Conservation (phyloP, 2,888 invertebrate genomes). For the Tetragonula carbonaria region DNA sequence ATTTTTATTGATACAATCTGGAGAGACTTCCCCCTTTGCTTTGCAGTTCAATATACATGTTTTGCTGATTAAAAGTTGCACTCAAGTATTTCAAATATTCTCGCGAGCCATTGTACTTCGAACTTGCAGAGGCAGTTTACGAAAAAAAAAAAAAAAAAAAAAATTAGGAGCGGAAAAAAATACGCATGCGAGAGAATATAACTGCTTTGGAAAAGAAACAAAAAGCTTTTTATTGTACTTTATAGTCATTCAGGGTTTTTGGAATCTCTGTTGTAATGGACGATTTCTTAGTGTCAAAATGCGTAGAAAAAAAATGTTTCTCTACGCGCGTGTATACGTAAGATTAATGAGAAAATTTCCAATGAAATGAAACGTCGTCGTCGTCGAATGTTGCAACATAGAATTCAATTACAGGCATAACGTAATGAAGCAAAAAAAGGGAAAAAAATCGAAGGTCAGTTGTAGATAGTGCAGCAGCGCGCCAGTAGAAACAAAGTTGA, state of each 20-base stretch:
- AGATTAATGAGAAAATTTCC: constrained; percentile 65
- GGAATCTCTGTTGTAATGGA: constrained; percentile 45
- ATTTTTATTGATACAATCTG: not conserved
- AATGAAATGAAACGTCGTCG: not conserved
- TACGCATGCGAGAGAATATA: not conserved
- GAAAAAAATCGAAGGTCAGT: constrained; percentile 65
- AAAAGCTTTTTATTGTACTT: constrained; percentile 68
- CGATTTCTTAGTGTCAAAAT: constrained; percentile 44
- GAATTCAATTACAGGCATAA: constrained; percentile 43
- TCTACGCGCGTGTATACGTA: constrained; percentile 71
- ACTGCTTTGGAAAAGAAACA: constrained; percentile 38
- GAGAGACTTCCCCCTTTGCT: not conserved
- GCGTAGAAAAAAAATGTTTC: constrained; percentile 70
- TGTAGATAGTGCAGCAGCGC: constrained; percentile 67
- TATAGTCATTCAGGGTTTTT: constrained; percentile 53
- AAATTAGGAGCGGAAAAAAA: constrained; percentile 12
- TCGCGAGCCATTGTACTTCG: not conserved
- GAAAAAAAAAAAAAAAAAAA: constrained; percentile 62
- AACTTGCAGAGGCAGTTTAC: constrained; percentile 26
- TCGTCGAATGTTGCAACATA: constrained; percentile 9
- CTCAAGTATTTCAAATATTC: not conserved
- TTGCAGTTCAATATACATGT: not conserved
- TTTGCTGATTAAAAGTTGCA: not conserved
- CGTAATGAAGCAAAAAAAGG: not conserved
- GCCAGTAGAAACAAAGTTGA: constrained; percentile 74